Conservation (phyloP, 2,888 invertebrate genomes). For the Leucophenga maculata region DNA sequence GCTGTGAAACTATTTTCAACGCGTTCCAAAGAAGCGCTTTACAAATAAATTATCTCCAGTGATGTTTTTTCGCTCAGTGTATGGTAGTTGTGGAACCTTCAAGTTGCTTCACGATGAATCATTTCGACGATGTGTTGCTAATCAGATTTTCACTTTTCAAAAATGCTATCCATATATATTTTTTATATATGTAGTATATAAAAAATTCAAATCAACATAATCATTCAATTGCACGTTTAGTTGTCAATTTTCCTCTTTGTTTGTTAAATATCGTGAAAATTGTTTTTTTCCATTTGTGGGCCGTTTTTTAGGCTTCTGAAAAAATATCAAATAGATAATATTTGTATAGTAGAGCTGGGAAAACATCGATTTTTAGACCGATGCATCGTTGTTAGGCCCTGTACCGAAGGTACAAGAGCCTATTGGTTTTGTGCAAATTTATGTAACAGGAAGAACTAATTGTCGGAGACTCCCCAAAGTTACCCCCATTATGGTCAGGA, state of each 20-base stretch:
- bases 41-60: not conserved
- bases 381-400: too few species aligned
- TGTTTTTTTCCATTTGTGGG: not conserved
- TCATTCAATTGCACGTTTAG: conserved; percentile 48
- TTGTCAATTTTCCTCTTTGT: conserved; percentile 51
- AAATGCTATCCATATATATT: too few species aligned
- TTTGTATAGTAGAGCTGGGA: too few species aligned
- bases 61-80: not conserved
- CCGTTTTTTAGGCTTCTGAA: not conserved
- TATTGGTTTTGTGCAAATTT: too few species aligned
- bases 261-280: conserved; percentile 48
- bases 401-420: too few species aligned
- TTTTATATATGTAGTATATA: not conserved
- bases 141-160: conserved; percentile 53
- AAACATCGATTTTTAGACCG: too few species aligned
- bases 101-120: conserved; percentile 8
- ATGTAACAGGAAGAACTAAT: too few species aligned
- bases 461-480: too few species aligned
- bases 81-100: conserved; percentile 26
- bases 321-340: not conserved
- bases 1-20: conserved; percentile 44
- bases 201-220: conserved; percentile 46
- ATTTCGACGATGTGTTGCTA: not conserved
- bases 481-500: too few species aligned
- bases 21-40: not conserved